These are phyloP conservation scores for Myotis yumanensis DNA, from an alignment of 2,113 vertebrate species.

Conservation along the genomic window DNA sequence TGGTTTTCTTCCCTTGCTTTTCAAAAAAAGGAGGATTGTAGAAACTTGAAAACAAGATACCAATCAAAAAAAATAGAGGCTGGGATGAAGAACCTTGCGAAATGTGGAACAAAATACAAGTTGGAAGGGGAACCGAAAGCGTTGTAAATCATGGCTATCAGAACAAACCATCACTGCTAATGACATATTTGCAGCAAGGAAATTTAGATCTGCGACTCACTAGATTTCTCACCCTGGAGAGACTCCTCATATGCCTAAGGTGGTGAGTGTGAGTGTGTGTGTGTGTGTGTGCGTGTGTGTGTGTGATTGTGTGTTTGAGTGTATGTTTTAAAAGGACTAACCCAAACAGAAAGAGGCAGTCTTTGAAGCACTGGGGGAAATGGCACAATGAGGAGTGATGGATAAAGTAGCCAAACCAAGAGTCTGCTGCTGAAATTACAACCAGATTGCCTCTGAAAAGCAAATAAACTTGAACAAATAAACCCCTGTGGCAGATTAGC, in stretches of 20 bases:
- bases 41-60: conserved; percentile 31
- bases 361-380: conserved; percentile 17
- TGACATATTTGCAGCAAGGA: background rate
- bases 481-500: background rate
- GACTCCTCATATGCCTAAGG: background rate
- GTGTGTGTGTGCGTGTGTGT: accelerated
- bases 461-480: conserved; percentile 39
- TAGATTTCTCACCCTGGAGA: background rate
- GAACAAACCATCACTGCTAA: background rate
- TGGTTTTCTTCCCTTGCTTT: conserved; percentile 47
- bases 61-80: conserved; percentile 40
- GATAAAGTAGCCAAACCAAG: conserved; percentile 35
- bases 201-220: background rate
- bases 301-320: background rate
- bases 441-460: conserved; percentile 66
- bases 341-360: conserved; percentile 56
- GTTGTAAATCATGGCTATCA: background rate
- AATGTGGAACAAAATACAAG: background rate
- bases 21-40: background rate
- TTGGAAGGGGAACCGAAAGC: background rate
- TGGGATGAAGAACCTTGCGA: background rate
- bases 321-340: background rate
- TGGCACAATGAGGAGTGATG: conserved; percentile 29
- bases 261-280: background rate
- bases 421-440: conserved; percentile 61